These are phyloP conservation scores for Lycocorax pyrrhopterus DNA, from an alignment of 2,113 vertebrate genomes.

Conservation along the genomic window DNA sequence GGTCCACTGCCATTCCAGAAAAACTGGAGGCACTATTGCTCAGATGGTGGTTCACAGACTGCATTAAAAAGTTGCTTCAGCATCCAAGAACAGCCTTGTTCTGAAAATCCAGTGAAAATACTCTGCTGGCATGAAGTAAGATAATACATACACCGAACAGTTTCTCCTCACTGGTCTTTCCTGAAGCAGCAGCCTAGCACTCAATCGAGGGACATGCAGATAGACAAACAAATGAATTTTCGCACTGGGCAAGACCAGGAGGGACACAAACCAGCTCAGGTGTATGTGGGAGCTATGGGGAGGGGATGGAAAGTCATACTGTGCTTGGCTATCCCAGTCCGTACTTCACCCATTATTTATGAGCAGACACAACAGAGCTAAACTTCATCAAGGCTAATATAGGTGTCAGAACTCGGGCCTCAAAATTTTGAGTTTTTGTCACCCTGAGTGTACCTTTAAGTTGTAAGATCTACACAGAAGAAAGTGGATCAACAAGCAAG, in stretches of 20 bases:
- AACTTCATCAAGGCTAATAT: neutral
- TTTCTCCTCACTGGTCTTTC: neutral
- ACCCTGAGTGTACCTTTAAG: neutral
- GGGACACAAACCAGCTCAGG: neutral
- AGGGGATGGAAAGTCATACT: neutral
- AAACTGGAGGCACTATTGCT: neutral
- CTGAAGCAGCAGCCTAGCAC: neutral
- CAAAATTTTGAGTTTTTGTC: neutral
- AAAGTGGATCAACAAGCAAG: neutral
- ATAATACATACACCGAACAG: neutral
- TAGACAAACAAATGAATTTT: neutral
- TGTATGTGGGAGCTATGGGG: fast-evolving
- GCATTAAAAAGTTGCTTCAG: neutral
- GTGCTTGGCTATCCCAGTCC: neutral
- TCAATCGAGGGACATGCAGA: neutral
- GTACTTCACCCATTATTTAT: neutral
- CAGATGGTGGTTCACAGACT: neutral
- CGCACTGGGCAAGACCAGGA: neutral
- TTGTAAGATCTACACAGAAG: neutral
- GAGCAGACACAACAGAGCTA: neutral
- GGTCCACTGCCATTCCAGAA: neutral
- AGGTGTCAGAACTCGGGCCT: neutral
- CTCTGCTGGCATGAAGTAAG: neutral
- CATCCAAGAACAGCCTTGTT: neutral
- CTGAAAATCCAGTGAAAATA: neutral